Evolutionary conservation across 2,113 vertebrate genomes (phyloP), one percentile per base, ranked within the genome.

Genomic region (Elgaria multicarinata): DNA sequence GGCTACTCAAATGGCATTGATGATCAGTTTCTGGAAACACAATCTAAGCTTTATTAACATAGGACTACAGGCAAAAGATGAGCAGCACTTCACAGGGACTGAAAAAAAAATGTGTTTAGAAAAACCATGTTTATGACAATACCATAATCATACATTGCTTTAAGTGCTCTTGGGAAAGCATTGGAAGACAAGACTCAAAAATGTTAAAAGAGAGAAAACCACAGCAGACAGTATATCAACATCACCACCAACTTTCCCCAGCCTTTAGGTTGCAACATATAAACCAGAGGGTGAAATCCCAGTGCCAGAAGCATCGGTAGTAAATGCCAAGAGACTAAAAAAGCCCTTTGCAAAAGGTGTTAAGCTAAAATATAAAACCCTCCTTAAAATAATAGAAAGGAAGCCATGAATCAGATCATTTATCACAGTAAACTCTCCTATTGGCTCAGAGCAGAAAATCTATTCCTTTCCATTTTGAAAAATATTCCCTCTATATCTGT

Each of bases 401-500:
- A 89, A 89, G 62, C 88, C 44, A 85, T 89, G 88, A 64, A 84
- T 89, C 81, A 84, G 81, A 77, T 85, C 74, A 69, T 85, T 77
- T 85, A 89, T 89, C 96, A 97, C 81, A 81, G 95, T 91, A 94
- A 91, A 91, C 93, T 94, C 94, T 95, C 90, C 69, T 66, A 94
- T 95, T 93, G 79, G 91, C 91, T 92, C 91, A 92, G 91, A 96
- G 89, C 93, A 95, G 96, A 94, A 87, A 97, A 97, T 96, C 95
- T 96, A 97, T 97, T 95, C 96, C 94, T 97, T 93, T 96, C 89
- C 94, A 93, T 95, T 97, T 96, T 96, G 95, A 97, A 96, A 93
- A 96, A 92, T 89, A 90, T 84, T 96, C 97, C 87, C 92, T 96
- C 95, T 95, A 91, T 96, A 95, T 96, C 93, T 96, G 93, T 96